Evolutionary conservation across 2,113 vertebrate genomes (phyloP), one percentile per base, ranked within the genome.

Genomic region (Oryzias melastigma): DNA sequence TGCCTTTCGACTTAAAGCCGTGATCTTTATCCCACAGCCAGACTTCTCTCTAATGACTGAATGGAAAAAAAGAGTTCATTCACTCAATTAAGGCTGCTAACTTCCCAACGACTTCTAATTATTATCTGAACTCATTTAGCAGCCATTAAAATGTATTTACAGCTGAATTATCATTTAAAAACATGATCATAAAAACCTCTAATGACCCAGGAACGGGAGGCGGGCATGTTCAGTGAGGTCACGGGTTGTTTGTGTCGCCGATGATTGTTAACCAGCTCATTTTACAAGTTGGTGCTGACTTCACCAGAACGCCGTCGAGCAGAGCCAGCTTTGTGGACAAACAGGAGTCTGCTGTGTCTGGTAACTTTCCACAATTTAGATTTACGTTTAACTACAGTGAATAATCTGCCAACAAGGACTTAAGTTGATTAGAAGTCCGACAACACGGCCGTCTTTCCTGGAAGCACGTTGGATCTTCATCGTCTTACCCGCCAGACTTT

Each of bases 1-100:
- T 35, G 65, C 50, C 51, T 61, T 71, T 70, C 65, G 58, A 75
- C 52, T 52, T 55, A 68, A 55, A 64, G 51, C 62, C 65, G 48
- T 12, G 59, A 66, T 68, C 65, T 62, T 70, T 80, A 75, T 78
- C 24, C 51, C 56, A 29, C 35, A 58, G 65, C 25, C 52, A 42
- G 29, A 48, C n/a, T 22, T 0, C 53, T 62, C 42, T 14, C 25
- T 58, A 41, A 52, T 63, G 62, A 60, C 60, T 22, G 40, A 70
- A 62, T 55, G 56, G 59, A 58, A 17, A 44, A 47, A 17, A 6
- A 47, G 16, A 47, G 58, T 16, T 5, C 6, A 48, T 75, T 53
- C 15, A 62, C 18, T 7, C 3, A 18, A 8, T 60, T 35, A 7
- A 61, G 18, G 45, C 45, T 0, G 18, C 4, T 12, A 62, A 27